Conservation (phyloP, 2,888 invertebrate genomes). For the Smittia sp. region DNA sequence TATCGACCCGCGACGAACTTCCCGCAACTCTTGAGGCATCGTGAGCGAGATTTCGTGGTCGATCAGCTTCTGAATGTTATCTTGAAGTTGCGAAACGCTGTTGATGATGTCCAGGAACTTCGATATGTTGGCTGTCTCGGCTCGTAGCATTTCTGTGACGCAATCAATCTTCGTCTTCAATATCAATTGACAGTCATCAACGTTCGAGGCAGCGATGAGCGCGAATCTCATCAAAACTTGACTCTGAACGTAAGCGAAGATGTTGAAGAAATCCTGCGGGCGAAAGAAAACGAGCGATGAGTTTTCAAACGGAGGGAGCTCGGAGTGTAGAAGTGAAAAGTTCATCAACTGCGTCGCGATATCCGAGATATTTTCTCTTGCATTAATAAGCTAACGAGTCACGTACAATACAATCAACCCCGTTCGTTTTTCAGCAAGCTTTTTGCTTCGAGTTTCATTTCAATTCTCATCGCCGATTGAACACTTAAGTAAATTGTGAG, state of each 20-base stretch:
- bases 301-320: neutral
- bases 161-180: neutral
- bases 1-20: neutral
- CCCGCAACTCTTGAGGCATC: neutral
- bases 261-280: constrained; percentile 53
- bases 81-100: neutral
- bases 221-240: constrained; percentile 52
- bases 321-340: neutral
- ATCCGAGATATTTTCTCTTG: neutral
- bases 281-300: neutral
- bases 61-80: neutral
- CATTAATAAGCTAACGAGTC: no score
- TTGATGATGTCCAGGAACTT: constrained; percentile 1
- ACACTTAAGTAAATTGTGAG: constrained; percentile 6
- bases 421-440: neutral
- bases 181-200: neutral
- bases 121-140: neutral
- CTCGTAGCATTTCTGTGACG: neutral
- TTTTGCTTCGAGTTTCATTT: neutral
- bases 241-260: constrained; percentile 53
- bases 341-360: neutral
- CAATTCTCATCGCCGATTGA: neutral
- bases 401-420: neutral
- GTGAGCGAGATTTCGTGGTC: neutral
- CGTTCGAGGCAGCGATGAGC: constrained; percentile 45